Evolutionary conservation across 2,113 vertebrate genomes (phyloP).

Genomic region (Calonectris borealis): DNA sequence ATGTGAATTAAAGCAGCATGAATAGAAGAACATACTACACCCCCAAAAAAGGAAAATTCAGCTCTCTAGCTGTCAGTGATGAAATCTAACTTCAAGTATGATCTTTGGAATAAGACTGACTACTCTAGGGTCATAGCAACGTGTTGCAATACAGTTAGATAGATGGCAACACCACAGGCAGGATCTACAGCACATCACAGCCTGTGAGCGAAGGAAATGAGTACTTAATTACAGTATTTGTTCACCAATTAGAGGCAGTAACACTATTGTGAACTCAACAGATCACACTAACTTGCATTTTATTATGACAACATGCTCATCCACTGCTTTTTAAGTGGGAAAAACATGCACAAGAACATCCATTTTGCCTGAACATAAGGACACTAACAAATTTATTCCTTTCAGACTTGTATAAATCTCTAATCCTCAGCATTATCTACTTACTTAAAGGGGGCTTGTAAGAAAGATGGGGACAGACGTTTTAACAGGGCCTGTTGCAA

Average conservation of each 20-base stretch:
- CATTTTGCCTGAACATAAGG: background rate
- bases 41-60: background rate
- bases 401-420: background rate
- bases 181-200: too few relatives aligned
- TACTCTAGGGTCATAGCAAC: background rate
- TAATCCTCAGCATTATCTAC: background rate
- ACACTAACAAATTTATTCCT: background rate
- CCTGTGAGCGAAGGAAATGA: background rate
- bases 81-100: background rate
- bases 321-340: background rate
- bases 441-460: background rate
- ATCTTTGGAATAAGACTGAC: background rate
- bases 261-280: background rate
- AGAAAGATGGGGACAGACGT: background rate
- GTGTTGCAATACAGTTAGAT: background rate
- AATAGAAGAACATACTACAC: background rate
- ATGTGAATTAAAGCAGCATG: background rate
- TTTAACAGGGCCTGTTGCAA: background rate
- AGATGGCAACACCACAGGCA: background rate
- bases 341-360: background rate
- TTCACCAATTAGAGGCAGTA: background rate
- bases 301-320: background rate
- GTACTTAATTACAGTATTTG: background rate
- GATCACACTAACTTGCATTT: background rate
- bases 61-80: background rate